A percentile compares a stretch with the other conserved stretches of the same genome.
Evolutionary conservation across 2,888 invertebrate genomes (phyloP).

Genomic region (Cryptus armator): DNA sequence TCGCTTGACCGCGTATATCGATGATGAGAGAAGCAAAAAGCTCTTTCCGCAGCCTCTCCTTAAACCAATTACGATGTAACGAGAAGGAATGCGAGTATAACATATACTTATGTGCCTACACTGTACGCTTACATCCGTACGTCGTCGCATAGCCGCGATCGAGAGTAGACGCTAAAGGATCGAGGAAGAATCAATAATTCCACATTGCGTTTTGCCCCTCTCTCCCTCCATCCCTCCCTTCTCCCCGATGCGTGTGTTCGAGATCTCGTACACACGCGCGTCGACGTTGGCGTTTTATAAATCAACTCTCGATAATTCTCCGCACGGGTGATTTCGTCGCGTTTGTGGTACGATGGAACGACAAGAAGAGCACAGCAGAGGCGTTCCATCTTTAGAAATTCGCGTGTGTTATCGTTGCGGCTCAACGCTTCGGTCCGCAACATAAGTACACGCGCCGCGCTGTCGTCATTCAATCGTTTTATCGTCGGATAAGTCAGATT

Average conservation of each 20-base stretch:
- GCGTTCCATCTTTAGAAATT: conserved; percentile 43
- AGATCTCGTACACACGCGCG: neutral
- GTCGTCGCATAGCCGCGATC: neutral
- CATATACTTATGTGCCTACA: conserved; percentile 3
- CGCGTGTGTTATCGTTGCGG: conserved; percentile 40
- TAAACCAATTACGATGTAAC: conserved; percentile 49
- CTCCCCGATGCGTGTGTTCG: neutral
- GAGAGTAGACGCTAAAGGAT: conserved; percentile 43
- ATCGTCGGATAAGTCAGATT: conserved; percentile 37
- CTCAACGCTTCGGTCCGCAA: conserved; percentile 32
- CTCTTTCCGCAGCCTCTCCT: conserved; percentile 6
- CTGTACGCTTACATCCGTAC: conserved; percentile 5
- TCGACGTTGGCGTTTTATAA: conserved; percentile 42
- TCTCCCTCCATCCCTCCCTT: neutral
- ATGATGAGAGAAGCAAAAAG: conserved; percentile 26
- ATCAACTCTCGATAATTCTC: conserved; percentile 53
- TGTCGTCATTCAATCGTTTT: conserved; percentile 24
- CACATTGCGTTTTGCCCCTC: conserved; percentile 28
- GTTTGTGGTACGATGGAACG: neutral
- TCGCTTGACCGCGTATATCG: conserved; percentile 3
- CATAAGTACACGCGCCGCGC: conserved; percentile 26
- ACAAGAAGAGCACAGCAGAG: conserved; percentile 5
- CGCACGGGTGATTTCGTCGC: conserved; percentile 28
- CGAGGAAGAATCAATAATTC: conserved; percentile 50
- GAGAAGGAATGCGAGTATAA: conserved; percentile 43